Percentiles rank a stretch among this genome's conserved stretches.
Conservation (phyloP, 1,140 invertebrate species). For the Planococcus citri region DNA sequence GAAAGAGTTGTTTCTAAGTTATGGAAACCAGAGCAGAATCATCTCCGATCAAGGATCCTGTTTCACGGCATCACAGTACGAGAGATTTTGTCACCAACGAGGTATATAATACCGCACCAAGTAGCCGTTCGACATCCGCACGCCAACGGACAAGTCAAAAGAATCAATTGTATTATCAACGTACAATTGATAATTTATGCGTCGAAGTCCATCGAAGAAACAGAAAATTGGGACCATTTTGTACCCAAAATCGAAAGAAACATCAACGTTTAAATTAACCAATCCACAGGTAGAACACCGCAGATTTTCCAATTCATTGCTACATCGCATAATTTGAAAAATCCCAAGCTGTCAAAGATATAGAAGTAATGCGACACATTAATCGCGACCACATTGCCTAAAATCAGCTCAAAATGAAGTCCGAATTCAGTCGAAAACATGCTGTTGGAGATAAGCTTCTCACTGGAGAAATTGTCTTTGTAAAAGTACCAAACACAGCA, state of each 20-base stretch:
- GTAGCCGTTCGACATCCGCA: neutral
- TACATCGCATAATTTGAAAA: neutral
- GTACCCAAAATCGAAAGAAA: neutral
- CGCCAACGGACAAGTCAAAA: slow-evolving; percentile 2
- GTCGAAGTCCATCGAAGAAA: neutral
- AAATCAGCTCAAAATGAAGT: neutral
- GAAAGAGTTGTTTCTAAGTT: neutral
- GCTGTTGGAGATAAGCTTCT: neutral
- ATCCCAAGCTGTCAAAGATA: neutral
- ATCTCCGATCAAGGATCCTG: slow-evolving; percentile 1
- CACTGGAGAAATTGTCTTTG: neutral
- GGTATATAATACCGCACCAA: neutral
- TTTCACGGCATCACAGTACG: neutral
- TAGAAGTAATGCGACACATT: neutral
- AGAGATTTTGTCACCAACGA: neutral
- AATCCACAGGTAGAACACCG: neutral
- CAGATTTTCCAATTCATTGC: neutral
- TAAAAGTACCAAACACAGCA: neutral
- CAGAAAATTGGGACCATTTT: slow-evolving; percentile 1
- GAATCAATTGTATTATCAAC: neutral
- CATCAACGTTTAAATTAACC: neutral
- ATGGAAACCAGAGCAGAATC: neutral
- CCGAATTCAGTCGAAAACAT: neutral
- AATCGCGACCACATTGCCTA: neutral
- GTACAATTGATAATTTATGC: neutral